Conservation (phyloP, 2,888 invertebrate species). For the Arctia plantaginis region DNA sequence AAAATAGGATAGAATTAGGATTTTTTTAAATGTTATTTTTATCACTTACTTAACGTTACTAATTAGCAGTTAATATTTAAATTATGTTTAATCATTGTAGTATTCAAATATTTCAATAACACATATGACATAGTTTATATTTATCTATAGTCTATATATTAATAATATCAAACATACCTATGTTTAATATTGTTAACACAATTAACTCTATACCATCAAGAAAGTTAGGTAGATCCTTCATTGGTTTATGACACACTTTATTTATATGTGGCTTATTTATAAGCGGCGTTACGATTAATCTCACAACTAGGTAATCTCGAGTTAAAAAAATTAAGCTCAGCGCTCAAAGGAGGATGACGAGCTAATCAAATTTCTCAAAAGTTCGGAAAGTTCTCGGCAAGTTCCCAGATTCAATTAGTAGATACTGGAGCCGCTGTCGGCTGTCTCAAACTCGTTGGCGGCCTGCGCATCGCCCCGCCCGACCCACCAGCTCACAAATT, state of each 20-base stretch:
- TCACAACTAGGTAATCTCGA: constrained; percentile 58
- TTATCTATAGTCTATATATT: too few relatives aligned
- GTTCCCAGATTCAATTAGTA: constrained; percentile 83
- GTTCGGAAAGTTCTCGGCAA: constrained; percentile 75
- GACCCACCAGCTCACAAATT: constrained; percentile 52
- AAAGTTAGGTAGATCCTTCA: constrained; percentile 32
- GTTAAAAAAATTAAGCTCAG: constrained; percentile 70
- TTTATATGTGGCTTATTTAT: constrained; percentile 40
- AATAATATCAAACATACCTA: too few relatives aligned
- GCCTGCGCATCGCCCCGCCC: constrained; percentile 34
- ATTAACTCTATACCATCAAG: constrained; percentile 13
- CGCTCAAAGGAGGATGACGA: constrained; percentile 75
- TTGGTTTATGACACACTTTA: constrained; percentile 27
- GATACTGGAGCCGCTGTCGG: constrained; percentile 66
- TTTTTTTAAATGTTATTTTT: too few relatives aligned
- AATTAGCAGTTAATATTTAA: background rate
- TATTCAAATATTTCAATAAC: background rate
- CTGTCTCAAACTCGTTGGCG: constrained; percentile 29
- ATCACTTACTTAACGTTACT: too few relatives aligned
- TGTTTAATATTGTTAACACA: background rate
- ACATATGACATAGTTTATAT: background rate
- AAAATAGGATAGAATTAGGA: too few relatives aligned
- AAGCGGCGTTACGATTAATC: constrained; percentile 57
- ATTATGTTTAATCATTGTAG: too few relatives aligned
- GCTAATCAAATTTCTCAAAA: constrained; percentile 80